Evolutionary conservation across 2,113 vertebrate genomes (phyloP), one percentile per base, ranked within the genome.

Genomic region (Saccopteryx leptura): DNA sequence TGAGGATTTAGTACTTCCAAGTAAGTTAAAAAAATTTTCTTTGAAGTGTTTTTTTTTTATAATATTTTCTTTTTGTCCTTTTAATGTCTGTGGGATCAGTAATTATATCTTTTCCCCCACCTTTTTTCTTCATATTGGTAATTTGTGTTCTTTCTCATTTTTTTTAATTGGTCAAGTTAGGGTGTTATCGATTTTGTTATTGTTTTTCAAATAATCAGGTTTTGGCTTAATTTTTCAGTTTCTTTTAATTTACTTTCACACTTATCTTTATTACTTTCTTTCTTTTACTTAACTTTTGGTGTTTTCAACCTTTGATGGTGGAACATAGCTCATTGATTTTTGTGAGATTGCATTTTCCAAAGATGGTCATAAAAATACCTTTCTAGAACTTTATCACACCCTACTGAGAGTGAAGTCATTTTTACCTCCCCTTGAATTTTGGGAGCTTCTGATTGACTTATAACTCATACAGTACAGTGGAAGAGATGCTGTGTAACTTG

Each of bases 201-300:
- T 82, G 28, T 88, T 88, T 91, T 71, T 28, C 8, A 79, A 96
- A 48, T 3, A 83, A 15, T 76, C 4, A 81, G 46, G 13, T 71
- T 86, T 58, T 76, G 50, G 23, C 3, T 79, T 23, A 84, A 31
- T 66, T 84, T 60, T 10, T 65, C 7, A 68, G 69, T 76, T 79
- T 75, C 26, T 82, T 87, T 90, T 81, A 13, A 92, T 71, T 97
- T 81, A 81, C 14, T 60, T 91, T 31, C 61, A 26, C 9, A 61
- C 9, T 39, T 31, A 15, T 26, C 58, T 88, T 69, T 89, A 54
- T 68, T 88, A 54, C 28, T 76, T 88, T 92, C 15, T 96, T 61
- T 46, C 14, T 78, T 66, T 28, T 61, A 56, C 19, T 54, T 82
- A n/a, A n/a, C 9, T 96, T 88, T 87, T 56, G 58, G 10, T 87